Evolutionary conservation across 1,140 invertebrate genomes (phyloP).

Genomic region (Drosophila nigrodunni): DNA sequence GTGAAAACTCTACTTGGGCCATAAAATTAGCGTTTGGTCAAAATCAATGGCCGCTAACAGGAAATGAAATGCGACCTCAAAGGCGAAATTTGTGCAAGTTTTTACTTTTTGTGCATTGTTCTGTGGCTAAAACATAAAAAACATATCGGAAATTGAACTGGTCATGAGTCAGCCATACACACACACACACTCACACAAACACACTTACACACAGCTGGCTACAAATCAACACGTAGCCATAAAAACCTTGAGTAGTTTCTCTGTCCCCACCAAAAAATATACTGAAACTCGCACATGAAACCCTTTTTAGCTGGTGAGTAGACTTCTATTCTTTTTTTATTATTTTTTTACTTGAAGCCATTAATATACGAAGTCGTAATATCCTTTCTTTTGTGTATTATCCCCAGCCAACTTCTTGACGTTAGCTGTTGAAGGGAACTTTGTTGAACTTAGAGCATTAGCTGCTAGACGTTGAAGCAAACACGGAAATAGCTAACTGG

Average conservation of each 20-base stretch:
- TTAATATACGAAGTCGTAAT: neutral
- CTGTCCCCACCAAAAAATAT: constrained; percentile 5
- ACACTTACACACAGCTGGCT: constrained; percentile 30
- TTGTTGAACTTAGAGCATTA: neutral
- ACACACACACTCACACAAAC: constrained; percentile 11
- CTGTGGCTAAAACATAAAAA: constrained; percentile 56
- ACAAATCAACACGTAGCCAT: constrained; percentile 73
- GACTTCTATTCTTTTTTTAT: constrained; percentile 3
- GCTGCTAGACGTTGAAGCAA: constrained; percentile 40
- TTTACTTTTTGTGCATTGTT: constrained; percentile 6
- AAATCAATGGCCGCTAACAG: constrained; percentile 57
- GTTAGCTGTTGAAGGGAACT: neutral
- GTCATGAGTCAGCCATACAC: constrained; percentile 40
- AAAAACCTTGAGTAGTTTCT: constrained; percentile 25
- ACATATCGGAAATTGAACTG: constrained; percentile 46
- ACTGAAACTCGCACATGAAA: constrained; percentile 23
- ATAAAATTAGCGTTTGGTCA: constrained; percentile 69
- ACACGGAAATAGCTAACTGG: constrained; percentile 55
- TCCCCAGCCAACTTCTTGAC: neutral
- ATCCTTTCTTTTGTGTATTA: constrained; percentile 4
- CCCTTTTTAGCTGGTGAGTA: constrained; percentile 49
- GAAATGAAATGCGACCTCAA: constrained; percentile 57
- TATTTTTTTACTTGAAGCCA: neutral
- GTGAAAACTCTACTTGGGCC: constrained; percentile 53
- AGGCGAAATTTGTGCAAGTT: constrained; percentile 32